Evolutionary conservation across 2,113 vertebrate genomes (phyloP), one percentile per base, ranked within the genome.

Genomic region (Eulemur rufifrons): DNA sequence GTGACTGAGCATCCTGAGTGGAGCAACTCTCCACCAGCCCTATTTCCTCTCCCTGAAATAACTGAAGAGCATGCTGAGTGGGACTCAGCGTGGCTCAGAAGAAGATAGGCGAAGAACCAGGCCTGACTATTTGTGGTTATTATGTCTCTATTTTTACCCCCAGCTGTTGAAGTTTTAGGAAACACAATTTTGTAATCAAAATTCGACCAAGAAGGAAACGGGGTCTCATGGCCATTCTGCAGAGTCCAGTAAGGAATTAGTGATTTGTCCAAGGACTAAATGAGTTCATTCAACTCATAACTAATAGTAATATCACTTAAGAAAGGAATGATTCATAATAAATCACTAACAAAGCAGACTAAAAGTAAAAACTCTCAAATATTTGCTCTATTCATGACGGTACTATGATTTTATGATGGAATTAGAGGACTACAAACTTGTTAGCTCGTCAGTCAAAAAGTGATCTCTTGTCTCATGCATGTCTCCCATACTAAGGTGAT

Each of bases 131-230:
- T 21, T 27, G 0, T 14, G 23, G 13, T 64, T 83, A 52, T 9
- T 13, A 8, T 11, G 42, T 64, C 74, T 95, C 34, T 17, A 45
- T 76, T 89, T 95, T 95, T 42, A 76, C 10, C 23, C 29, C 34
- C 5, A 80, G 42, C 14, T 83, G 42, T 59, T 80, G 20, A 93
- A 76, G 39, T 61, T 42, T 61, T 71, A 93, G 90, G 39, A 93
- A 86, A 83, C 29, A 85, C 21, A 90, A 50, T 95, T 86, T 89
- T 86, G 42, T 84, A 78, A 59, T 91, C 54, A 92, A 64, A 45
- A 56, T 39, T 69, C 50, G 8, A 88, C 21, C 11, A 15, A 69
- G 15, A 89, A 86, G 34, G 45, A 95, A 96, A 93, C 50, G 64
- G 50, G 76, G 52, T 86, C 52, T 76, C 6, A 25, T 13, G 29